Percentiles rank a stretch among this genome's conserved stretches.
phyloP scores from a whole-genome alignment of 2,888 invertebrate genomes.

The Nephrotoma flavescens region DNA sequence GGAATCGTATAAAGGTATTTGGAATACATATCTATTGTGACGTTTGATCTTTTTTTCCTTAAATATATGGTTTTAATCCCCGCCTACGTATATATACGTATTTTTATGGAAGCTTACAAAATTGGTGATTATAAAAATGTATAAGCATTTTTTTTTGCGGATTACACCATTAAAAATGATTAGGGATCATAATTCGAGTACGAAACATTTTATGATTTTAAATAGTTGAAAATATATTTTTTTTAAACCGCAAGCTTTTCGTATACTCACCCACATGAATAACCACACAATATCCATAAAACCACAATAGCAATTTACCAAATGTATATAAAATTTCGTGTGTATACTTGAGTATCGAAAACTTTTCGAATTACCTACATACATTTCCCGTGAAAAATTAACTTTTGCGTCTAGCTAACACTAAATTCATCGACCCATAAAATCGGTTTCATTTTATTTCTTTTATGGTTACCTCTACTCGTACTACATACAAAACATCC shows the following conservation, averaged over 20 bases:
- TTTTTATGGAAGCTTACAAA: neutral
- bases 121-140: neutral
- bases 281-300: neutral
- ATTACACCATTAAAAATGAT: neutral
- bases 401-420: neutral
- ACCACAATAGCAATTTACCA: neutral
- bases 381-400: neutral
- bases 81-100: neutral
- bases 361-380: neutral
- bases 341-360: neutral
- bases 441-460: neutral
- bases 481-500: neutral
- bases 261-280: too few relatives aligned
- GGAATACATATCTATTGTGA: neutral
- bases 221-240: neutral
- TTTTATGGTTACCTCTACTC: neutral
- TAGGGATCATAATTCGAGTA: neutral
- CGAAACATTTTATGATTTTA: neutral
- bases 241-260: neutral
- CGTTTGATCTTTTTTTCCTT: neutral
- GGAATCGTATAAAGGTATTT: neutral
- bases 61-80: neutral
- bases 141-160: neutral
- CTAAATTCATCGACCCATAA: neutral
- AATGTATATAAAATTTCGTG: neutral